phyloP scores from a whole-genome alignment of 2,113 vertebrate genomes.

The Calyptomena viridis region DNA sequence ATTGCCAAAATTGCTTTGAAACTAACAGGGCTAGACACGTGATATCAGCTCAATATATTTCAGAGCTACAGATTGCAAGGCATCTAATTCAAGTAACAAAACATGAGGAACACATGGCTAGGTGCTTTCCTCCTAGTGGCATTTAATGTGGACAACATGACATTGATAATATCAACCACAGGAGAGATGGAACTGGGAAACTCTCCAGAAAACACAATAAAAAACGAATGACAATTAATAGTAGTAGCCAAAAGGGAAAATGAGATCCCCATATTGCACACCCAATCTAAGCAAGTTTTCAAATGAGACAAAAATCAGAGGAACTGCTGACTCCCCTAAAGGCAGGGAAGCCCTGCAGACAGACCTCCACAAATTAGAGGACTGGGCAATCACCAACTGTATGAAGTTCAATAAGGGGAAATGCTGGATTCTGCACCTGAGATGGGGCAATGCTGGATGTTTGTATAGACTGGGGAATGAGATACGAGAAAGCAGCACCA shows the following conservation, averaged over 20 bases:
- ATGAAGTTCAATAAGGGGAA: not conserved
- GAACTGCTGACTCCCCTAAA: not conserved
- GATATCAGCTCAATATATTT: slow-evolving; percentile 32
- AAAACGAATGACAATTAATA: not conserved
- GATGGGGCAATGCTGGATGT: not conserved
- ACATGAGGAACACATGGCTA: not conserved
- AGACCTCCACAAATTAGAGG: not conserved
- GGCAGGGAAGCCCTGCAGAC: not conserved
- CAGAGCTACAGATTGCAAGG: slow-evolving; percentile 6
- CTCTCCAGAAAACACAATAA: slow-evolving; percentile 15
- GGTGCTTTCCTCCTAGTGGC: slow-evolving; percentile 22
- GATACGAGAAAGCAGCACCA: not conserved
- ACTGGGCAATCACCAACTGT: not conserved
- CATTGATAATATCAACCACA: not conserved
- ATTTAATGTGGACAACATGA: slow-evolving; percentile 54
- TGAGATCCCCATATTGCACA: not conserved
- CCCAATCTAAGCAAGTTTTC: not conserved
- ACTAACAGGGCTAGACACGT: slow-evolving; percentile 41
- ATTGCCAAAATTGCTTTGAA: slow-evolving; percentile 62
- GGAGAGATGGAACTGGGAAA: slow-evolving; percentile 13
- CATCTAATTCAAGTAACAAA: slow-evolving; percentile 21
- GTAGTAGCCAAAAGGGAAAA: not conserved
- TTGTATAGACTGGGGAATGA: not conserved
- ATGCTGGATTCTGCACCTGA: too few species aligned
- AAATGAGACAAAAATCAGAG: not conserved